These are phyloP conservation scores for Chrysomallon squamiferum DNA, from an alignment of 1,140 invertebrate species.

Conservation along the genomic window DNA sequence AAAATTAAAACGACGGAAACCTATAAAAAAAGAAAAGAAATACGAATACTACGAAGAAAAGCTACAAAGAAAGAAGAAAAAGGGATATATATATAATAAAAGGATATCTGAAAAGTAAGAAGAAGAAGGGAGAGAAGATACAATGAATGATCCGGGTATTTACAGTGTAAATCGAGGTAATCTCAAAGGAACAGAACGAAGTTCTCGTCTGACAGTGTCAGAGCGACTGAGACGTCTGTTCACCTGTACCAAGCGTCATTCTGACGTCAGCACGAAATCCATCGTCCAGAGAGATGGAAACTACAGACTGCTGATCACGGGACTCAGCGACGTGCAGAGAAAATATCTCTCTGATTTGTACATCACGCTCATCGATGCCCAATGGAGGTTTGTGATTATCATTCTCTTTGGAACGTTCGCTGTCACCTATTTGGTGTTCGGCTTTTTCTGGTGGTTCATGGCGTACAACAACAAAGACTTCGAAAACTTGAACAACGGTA, in stretches of 20 bases:
- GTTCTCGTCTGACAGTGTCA: too few species aligned
- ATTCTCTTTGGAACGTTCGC: constrained; percentile 92
- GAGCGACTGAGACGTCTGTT: too few species aligned
- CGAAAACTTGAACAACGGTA: constrained; percentile 71
- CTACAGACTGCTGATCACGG: constrained; percentile 23
- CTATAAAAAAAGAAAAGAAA: too few species aligned
- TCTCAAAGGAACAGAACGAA: too few species aligned
- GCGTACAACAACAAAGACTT: constrained; percentile 89
- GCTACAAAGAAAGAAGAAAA: too few species aligned
- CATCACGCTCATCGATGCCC: constrained; percentile 62
- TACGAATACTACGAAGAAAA: too few species aligned
- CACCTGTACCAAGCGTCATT: constrained; percentile 21
- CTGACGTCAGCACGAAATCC: constrained; percentile 39
- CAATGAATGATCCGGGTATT: too few species aligned
- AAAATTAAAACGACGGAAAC: too few species aligned
- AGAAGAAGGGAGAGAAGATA: too few species aligned
- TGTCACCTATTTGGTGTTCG: constrained; percentile 90
- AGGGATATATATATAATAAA: too few species aligned
- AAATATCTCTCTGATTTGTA: constrained; percentile 52
- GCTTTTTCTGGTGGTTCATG: constrained; percentile 93
- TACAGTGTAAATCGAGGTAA: too few species aligned
- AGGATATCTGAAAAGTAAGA: too few species aligned
- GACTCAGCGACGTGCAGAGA: constrained; percentile 37
- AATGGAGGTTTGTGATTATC: constrained; percentile 97
- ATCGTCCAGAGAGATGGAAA: constrained; percentile 31